phyloP scores from a whole-genome alignment of 2,888 invertebrate genomes.

The Lydus trimaculatus region DNA sequence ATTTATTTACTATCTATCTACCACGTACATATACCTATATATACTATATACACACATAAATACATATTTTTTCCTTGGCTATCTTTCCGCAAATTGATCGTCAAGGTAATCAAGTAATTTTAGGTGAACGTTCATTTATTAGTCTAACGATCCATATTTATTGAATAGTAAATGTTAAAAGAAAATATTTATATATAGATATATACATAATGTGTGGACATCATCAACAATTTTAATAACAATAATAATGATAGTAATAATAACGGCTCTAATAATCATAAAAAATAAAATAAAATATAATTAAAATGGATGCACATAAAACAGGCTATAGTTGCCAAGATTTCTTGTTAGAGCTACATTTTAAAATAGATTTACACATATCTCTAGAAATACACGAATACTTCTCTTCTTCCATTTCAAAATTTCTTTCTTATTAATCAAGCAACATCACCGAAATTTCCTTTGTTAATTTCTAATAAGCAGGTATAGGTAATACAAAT shows the following conservation, averaged over 20 bases:
- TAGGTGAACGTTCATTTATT: constrained; percentile 35
- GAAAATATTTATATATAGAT: background rate
- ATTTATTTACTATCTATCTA: background rate
- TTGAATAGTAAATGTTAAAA: background rate
- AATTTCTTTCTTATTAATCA: constrained; percentile 17
- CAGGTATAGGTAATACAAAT: background rate
- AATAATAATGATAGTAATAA: background rate
- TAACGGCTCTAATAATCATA: background rate
- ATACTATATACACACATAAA: background rate
- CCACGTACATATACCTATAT: background rate
- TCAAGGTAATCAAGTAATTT: constrained; percentile 35
- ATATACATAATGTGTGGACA: too few species aligned
- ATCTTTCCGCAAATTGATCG: constrained; percentile 36
- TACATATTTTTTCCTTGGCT: constrained; percentile 6
- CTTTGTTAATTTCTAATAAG: background rate
- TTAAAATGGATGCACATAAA: background rate
- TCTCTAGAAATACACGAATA: constrained; percentile 30
- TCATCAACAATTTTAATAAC: background rate
- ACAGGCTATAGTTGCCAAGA: constrained; percentile 17
- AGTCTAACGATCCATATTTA: constrained; percentile 7
- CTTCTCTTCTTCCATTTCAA: constrained; percentile 19
- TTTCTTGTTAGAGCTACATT: constrained; percentile 29
- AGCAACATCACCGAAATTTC: background rate
- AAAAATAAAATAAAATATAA: constrained; percentile 3
- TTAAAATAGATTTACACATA: constrained; percentile 32